A percentile compares a stretch with the other conserved stretches of the same genome.
These are phyloP conservation scores for Drosophila rufa DNA, from an alignment of 1,140 invertebrate genomes.

Conservation along the genomic window DNA sequence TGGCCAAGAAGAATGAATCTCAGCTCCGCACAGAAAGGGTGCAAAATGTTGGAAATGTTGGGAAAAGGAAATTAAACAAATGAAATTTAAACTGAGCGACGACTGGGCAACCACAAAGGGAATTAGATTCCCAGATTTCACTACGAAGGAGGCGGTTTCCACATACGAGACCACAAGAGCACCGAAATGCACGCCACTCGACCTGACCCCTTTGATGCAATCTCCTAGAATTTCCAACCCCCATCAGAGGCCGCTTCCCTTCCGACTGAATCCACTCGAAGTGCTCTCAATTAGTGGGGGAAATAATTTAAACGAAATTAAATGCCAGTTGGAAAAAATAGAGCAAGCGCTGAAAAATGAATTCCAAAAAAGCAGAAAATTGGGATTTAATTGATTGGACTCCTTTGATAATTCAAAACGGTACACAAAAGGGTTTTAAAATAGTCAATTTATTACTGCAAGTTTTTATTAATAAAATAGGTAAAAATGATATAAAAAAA, in stretches of 20 bases:
- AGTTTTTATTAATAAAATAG: not conserved
- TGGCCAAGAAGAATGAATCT: slow-evolving; percentile 20
- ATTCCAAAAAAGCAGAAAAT: not conserved
- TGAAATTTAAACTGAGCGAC: slow-evolving; percentile 53
- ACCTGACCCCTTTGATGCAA: slow-evolving; percentile 24
- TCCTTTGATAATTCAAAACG: not conserved
- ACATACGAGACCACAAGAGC: slow-evolving; percentile 16
- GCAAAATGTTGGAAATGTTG: not conserved
- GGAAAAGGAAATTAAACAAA: slow-evolving; percentile 54
- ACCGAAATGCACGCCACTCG: slow-evolving; percentile 39
- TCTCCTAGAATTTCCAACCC: slow-evolving; percentile 1
- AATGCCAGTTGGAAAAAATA: slow-evolving; percentile 17
- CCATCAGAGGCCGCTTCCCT: not conserved
- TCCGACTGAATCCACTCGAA: slow-evolving; percentile 32
- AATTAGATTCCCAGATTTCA: slow-evolving; percentile 31
- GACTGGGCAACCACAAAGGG: slow-evolving; percentile 14
- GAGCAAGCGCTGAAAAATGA: not conserved
- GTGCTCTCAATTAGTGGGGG: slow-evolving; percentile 42
- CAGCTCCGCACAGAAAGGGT: not conserved
- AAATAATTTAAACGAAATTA: slow-evolving; percentile 32
- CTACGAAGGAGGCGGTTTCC: slow-evolving; percentile 9
- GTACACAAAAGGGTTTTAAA: not conserved
- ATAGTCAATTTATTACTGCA: not conserved
- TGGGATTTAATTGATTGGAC: not conserved
- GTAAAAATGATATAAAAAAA: too few relatives aligned